These are phyloP conservation scores for Propithecus deckenii DNA, from an alignment of 2,797 vertebrate species.

Conservation along the genomic window DNA sequence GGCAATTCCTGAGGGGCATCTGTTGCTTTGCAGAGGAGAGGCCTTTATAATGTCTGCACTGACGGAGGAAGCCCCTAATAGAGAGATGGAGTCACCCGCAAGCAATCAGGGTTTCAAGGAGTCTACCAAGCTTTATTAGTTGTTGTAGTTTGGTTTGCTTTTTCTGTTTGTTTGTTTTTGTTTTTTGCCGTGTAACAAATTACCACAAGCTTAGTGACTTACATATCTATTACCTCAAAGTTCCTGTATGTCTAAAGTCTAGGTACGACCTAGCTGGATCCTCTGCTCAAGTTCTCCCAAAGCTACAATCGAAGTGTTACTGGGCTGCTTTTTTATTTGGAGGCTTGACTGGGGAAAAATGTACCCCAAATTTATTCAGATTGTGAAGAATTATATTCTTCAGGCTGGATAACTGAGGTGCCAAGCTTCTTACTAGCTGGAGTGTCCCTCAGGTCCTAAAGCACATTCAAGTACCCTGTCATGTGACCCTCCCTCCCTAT, in stretches of 20 bases:
- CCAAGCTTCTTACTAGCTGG: background rate
- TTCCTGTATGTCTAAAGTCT: background rate
- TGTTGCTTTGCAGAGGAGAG: background rate
- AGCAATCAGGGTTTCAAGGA: background rate
- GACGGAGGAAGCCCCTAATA: background rate
- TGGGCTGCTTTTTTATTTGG: background rate
- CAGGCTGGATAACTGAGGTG: background rate
- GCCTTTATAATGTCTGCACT: background rate
- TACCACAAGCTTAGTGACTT: background rate
- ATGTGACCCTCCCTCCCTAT: background rate
- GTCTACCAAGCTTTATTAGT: background rate
- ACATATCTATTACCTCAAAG: background rate
- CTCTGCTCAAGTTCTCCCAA: background rate
- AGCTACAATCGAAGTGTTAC: background rate
- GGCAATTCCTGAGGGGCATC: background rate
- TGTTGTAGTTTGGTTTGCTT: background rate
- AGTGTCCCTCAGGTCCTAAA: background rate
- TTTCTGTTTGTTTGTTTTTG: too few species aligned
- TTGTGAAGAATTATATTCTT: background rate
- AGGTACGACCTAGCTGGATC: background rate
- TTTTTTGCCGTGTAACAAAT: background rate
- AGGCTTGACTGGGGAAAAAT: background rate
- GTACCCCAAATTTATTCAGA: background rate
- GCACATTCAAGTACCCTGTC: background rate
- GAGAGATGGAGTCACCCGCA: background rate